Evolutionary conservation across 2,888 invertebrate species (phyloP).

Genomic region (Cheiracanthium punctorium): DNA sequence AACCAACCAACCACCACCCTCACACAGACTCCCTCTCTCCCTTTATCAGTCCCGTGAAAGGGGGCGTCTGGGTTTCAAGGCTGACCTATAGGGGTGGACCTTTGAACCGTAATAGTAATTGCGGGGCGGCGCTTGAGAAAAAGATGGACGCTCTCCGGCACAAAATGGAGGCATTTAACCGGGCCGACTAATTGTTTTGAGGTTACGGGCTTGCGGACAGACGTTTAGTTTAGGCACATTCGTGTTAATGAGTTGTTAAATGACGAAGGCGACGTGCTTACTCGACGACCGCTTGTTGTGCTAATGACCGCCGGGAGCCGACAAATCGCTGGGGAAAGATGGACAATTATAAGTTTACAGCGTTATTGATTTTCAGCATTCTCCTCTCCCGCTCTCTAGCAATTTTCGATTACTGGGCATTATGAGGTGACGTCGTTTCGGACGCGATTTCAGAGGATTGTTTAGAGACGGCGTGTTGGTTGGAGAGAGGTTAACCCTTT

Average conservation of each 20-base stretch:
- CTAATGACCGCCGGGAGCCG: neutral
- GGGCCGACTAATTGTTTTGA: neutral
- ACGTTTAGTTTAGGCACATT: neutral
- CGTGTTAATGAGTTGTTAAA: neutral
- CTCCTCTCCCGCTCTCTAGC: neutral
- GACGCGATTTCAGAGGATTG: no score
- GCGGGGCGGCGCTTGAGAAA: neutral
- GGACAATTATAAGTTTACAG: neutral
- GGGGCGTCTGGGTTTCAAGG: neutral
- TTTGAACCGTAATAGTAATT: constrained; percentile 17
- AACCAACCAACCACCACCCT: neutral
- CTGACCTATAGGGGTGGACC: constrained; percentile 15
- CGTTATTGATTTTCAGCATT: neutral
- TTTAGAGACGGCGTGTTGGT: no score
- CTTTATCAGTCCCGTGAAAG: neutral
- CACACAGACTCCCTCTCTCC: neutral
- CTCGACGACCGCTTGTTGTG: neutral
- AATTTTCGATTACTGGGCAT: no score
- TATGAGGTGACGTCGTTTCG: no score
- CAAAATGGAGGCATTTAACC: neutral
- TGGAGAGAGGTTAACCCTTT: no score
- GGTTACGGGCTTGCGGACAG: neutral
- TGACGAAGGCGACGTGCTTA: neutral
- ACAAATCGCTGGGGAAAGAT: neutral
- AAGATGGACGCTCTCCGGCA: neutral